Evolutionary conservation across 2,113 vertebrate genomes (phyloP), one percentile per base, ranked within the genome.

Genomic region (Dicaeum eximium): DNA sequence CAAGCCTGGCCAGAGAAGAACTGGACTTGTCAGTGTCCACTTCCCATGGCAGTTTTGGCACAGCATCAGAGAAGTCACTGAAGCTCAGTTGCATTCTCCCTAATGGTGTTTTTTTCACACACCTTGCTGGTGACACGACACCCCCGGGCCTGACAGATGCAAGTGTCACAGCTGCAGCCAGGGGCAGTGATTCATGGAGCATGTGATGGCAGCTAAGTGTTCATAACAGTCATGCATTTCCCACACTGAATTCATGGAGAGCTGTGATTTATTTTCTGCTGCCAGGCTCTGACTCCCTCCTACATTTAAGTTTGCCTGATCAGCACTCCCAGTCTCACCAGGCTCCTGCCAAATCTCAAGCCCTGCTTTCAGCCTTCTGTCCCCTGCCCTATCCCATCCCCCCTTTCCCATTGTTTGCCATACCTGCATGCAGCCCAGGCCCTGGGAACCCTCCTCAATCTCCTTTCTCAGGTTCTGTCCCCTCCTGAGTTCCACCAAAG

Each of bases 391-490:
- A 22, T 19, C 15, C 18, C 42, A 74, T 38, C 6, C 13, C 3
- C 2, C 21, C 22, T 37, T 77, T 69, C 50, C 45, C n/a, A 42
- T 12, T 38, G 3, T 51, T 40, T 71, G 48, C 61, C 3, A 1
- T 40, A 27, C 8, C 6, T 0, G 0, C 4, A 38, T 3, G 2
- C 12, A 67, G 20, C 25, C 33, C 38, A 47, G 28, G 35, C 11
- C 7, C 30, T 23, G 15, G 33, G 24, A 69, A 11, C 27, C 6
- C 24, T 81, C 24, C n/a, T 65, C 42, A 18, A 8, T 33, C 54
- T 45, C 13, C 24, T 51, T 51, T 69, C 40, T 18, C 54, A n/a
- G 30, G 13, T 19, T 54, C 9, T 47, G 30, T 27, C 19, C 28
- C 60, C 28, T 58, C 28, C 64, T 30, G 24, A 69, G 12, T 45